Conservation (phyloP, 2,113 vertebrate genomes). For the Toxotes jaculatrix region DNA sequence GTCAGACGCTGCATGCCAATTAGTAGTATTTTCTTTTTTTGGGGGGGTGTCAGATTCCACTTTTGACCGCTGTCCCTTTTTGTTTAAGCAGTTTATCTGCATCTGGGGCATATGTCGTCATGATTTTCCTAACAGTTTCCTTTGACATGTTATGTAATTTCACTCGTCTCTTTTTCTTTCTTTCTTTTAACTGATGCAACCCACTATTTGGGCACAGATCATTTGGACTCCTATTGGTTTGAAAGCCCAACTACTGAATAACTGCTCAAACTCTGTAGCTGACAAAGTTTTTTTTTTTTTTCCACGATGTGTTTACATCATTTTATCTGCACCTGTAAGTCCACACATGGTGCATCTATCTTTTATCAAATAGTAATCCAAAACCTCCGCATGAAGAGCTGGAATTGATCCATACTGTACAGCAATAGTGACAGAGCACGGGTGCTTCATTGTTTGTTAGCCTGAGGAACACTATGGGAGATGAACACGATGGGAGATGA, state of each 20-base stretch:
- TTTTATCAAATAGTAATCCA: constrained; percentile 23
- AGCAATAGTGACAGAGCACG: constrained; percentile 31
- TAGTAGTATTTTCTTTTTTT: constrained; percentile 22
- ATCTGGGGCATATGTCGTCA: constrained; percentile 29
- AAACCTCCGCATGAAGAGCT: constrained; percentile 20
- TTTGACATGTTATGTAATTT: constrained; percentile 36
- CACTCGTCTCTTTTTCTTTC: background rate
- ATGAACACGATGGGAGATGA: constrained; percentile 66
- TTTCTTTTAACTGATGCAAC: background rate
- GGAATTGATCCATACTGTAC: constrained; percentile 37
- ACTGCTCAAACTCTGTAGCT: background rate
- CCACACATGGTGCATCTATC: background rate
- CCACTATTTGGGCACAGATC: background rate
- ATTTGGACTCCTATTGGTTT: background rate
- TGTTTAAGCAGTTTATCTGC: background rate
- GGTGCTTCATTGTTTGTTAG: constrained; percentile 57
- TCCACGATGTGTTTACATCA: background rate
- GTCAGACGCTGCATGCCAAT: constrained; percentile 29
- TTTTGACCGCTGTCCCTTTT: constrained; percentile 23
- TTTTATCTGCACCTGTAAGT: background rate
- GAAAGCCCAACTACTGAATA: constrained; percentile 11
- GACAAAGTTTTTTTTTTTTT: constrained; percentile 1
- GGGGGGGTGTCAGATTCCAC: constrained; percentile 9
- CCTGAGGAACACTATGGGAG: constrained; percentile 48
- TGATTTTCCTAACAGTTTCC: constrained; percentile 15